A percentile compares a stretch with the other conserved stretches of the same genome.
Conservation (phyloP, 2,113 vertebrate genomes). For the Oreochromis tanganicae region DNA sequence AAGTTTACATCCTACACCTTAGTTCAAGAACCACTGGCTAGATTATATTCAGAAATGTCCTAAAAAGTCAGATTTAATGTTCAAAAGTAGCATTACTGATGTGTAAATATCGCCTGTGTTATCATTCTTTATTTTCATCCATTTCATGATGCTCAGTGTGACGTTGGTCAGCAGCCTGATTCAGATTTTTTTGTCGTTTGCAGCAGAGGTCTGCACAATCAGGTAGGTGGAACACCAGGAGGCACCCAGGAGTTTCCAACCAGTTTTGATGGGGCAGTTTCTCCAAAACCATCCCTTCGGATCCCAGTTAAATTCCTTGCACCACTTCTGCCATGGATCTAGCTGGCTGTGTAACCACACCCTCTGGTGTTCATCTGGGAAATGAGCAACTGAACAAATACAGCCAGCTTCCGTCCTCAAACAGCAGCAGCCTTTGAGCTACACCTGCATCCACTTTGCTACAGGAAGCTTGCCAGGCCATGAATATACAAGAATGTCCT, state of each 20-base stretch:
- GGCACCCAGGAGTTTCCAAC: neutral
- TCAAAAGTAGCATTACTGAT: neutral
- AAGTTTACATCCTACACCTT: neutral
- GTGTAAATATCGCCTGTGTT: neutral
- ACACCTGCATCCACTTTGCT: neutral
- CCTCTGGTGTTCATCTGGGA: conserved; percentile 37
- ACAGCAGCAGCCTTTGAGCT: neutral
- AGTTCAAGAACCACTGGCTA: neutral
- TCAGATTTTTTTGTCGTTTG: neutral
- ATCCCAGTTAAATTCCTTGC: neutral
- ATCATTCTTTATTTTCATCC: neutral
- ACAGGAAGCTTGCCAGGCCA: neutral
- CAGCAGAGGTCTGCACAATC: neutral
- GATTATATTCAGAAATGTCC: neutral
- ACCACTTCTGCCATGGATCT: neutral
- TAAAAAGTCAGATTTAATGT: neutral
- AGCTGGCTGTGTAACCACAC: neutral
- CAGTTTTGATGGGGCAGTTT: neutral
- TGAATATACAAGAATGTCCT: neutral
- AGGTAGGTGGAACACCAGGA: neutral
- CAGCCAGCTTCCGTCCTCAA: neutral
- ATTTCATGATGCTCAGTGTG: neutral
- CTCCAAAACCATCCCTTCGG: conserved; percentile 5
- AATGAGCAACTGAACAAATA: neutral
- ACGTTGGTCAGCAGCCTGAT: neutral